phyloP scores from a whole-genome alignment of 1,140 invertebrate species.

The Pectinophora gossypiella region DNA sequence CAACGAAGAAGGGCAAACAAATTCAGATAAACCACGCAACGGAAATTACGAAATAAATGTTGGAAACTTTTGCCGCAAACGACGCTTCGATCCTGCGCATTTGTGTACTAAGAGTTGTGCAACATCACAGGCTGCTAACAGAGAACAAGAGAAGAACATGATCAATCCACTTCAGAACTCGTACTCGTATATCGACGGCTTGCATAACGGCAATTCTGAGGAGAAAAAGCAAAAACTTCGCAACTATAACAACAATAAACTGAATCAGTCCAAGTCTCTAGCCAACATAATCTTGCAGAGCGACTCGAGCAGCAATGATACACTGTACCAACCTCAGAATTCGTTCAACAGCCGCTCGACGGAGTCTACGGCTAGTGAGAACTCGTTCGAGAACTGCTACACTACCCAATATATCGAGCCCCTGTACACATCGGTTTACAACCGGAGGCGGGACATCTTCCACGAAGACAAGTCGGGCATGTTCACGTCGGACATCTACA shows the following conservation, averaged over 20 bases:
- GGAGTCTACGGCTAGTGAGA: conserved; percentile 65
- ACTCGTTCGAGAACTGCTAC: conserved; percentile 65
- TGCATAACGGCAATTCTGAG: conserved; percentile 43
- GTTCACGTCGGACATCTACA: conserved; percentile 66
- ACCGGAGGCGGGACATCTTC: conserved; percentile 61
- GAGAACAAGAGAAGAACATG: conserved; percentile 47
- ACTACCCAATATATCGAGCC: conserved; percentile 64
- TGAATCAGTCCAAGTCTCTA: conserved; percentile 69
- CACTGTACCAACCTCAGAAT: conserved; percentile 66
- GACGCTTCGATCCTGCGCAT: conserved; percentile 65
- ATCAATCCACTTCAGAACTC: conserved; percentile 47
- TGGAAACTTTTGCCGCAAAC: conserved; percentile 54
- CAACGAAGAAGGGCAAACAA: conserved; percentile 49
- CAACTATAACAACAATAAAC: conserved; percentile 61
- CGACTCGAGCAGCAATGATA: conserved; percentile 68
- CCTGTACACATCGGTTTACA: conserved; percentile 63
- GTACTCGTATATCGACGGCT: conserved; percentile 53
- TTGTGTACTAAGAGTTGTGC: conserved; percentile 65
- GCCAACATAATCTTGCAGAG: conserved; percentile 69
- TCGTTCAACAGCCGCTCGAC: conserved; percentile 59
- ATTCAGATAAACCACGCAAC: conserved; percentile 44
- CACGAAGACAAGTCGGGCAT: conserved; percentile 63
- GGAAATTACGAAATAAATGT: conserved; percentile 53
- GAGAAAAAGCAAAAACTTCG: conserved; percentile 55
- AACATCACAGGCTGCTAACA: conserved; percentile 25